Evolutionary conservation across 1,140 invertebrate species (phyloP).

Genomic region (Nylanderia fulva): DNA sequence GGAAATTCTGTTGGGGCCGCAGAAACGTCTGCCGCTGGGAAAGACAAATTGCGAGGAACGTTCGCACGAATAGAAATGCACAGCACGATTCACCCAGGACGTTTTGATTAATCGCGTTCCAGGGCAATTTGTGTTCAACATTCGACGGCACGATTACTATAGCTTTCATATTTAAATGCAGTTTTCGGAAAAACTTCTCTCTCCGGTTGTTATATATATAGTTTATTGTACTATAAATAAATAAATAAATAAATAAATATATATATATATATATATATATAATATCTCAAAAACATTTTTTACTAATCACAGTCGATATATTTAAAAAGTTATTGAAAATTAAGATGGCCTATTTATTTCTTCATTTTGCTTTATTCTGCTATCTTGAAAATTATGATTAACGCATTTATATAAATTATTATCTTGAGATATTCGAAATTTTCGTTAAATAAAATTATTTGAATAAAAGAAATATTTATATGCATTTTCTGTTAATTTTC

Average conservation of each 20-base stretch:
- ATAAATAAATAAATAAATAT: no score
- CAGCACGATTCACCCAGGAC: not conserved
- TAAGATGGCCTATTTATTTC: not conserved
- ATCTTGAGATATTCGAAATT: not conserved
- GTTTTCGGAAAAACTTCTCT: no score
- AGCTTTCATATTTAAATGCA: slow-evolving; percentile 8
- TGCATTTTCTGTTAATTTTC: not conserved
- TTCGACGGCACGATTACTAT: not conserved
- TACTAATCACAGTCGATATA: no score
- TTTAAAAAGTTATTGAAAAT: not conserved
- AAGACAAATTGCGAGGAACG: slow-evolving; percentile 2
- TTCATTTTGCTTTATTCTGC: not conserved
- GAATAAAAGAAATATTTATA: not conserved
- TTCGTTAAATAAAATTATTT: slow-evolving; percentile 10
- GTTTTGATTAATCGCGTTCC: slow-evolving; percentile 4
- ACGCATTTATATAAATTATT: not conserved
- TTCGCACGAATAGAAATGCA: slow-evolving; percentile 2
- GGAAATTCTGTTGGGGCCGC: not conserved
- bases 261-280: no score
- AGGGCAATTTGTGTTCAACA: not conserved
- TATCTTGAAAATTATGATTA: not conserved
- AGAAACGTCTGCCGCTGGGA: not conserved
- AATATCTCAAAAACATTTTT: no score
- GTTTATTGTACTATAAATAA: no score
- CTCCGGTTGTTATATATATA: no score